Percentiles rank a stretch among this genome's conserved stretches.
Conservation (phyloP, 2,113 vertebrate genomes). For the Columbina picui region DNA sequence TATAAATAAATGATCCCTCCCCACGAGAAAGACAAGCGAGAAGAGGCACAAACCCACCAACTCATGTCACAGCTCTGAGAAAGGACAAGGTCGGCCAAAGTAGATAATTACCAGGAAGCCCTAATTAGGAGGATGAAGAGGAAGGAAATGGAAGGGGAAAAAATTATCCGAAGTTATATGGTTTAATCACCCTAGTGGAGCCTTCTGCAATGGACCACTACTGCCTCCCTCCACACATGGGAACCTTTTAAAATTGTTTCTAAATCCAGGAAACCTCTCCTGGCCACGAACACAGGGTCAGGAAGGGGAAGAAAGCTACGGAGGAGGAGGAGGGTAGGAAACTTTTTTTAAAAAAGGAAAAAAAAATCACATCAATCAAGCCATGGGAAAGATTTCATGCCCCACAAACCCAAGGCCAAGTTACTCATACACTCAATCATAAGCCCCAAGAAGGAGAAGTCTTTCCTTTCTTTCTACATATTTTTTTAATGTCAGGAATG, state of each 20-base stretch:
- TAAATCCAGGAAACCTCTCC: background rate
- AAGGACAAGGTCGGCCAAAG: background rate
- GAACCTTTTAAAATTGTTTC: background rate
- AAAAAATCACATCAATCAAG: background rate
- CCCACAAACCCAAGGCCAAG: slow-evolving; percentile 20
- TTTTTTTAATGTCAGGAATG: background rate
- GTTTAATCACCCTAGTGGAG: background rate
- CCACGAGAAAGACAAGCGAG: fast-evolving
- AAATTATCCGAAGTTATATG: background rate
- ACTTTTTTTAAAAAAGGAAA: background rate
- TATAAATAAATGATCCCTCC: background rate
- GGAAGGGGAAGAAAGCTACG: background rate
- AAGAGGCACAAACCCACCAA: background rate
- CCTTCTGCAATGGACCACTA: fast-evolving
- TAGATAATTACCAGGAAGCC: background rate
- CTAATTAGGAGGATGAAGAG: background rate
- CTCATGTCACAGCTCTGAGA: background rate
- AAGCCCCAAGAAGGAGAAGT: slow-evolving; percentile 15
- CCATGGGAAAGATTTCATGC: background rate
- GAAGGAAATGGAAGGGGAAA: background rate
- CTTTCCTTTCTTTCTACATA: slow-evolving; percentile 4
- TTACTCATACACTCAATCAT: slow-evolving; percentile 8
- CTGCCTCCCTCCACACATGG: background rate
- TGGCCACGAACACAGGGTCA: background rate
- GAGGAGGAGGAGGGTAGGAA: background rate